Conservation (phyloP, 1,140 invertebrate species). For the Drosophila mayri region DNA sequence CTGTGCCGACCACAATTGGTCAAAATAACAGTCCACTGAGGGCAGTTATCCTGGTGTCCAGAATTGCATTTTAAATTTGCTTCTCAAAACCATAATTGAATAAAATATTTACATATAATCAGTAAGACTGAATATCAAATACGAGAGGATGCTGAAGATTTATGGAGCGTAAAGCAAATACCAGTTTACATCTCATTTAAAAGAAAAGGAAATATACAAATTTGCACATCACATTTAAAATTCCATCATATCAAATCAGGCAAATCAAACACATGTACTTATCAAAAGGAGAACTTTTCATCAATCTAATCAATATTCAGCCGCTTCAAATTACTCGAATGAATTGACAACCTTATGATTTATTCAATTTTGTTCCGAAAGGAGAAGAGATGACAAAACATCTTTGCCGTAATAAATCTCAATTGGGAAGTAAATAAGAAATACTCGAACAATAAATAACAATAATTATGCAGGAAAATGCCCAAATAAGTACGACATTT, state of each 20-base stretch:
- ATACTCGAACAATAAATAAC: constrained; percentile 48
- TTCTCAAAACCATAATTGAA: constrained; percentile 3
- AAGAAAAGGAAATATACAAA: background rate
- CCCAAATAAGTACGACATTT: constrained; percentile 30
- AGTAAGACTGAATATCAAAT: background rate
- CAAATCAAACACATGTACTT: constrained; percentile 15
- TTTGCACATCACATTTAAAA: constrained; percentile 1
- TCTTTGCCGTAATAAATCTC: constrained; percentile 45
- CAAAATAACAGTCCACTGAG: background rate
- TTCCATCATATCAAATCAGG: constrained; percentile 21
- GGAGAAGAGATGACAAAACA: constrained; percentile 24
- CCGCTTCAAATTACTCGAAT: constrained; percentile 29
- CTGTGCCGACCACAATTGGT: constrained; percentile 21
- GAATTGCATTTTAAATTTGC: constrained; percentile 5
- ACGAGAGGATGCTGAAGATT: background rate
- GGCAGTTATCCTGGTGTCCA: background rate
- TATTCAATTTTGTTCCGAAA: constrained; percentile 29
- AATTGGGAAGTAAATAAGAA: constrained; percentile 45
- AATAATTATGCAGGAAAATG: constrained; percentile 53
- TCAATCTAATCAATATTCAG: constrained; percentile 29
- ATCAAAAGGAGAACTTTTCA: constrained; percentile 13
- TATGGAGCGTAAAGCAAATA: constrained; percentile 1
- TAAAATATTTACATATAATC: constrained; percentile 16
- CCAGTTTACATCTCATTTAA: constrained; percentile 10
- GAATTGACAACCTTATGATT: constrained; percentile 38